Evolutionary conservation across 2,888 invertebrate species (phyloP).

Genomic region (Neria commutata): DNA sequence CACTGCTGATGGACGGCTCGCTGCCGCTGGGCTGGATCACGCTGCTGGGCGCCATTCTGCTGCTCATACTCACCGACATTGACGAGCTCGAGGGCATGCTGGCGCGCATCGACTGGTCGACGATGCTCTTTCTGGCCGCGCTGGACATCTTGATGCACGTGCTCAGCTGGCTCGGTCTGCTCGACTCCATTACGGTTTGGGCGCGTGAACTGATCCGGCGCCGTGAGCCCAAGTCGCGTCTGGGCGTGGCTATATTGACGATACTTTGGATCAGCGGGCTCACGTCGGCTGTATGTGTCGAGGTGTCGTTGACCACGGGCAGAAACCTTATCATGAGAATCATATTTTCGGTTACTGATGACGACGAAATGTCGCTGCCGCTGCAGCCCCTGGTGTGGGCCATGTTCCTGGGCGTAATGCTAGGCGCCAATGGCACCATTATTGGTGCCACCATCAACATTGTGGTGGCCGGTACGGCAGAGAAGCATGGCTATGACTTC

Average conservation of each 20-base stretch:
- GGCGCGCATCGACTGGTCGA: constrained; percentile 34
- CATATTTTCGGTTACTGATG: constrained; percentile 71
- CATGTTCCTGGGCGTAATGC: constrained; percentile 83
- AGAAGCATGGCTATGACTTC: constrained; percentile 85
- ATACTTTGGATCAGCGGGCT: constrained; percentile 81
- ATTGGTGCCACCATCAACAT: constrained; percentile 88
- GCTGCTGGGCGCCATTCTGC: constrained; percentile 26
- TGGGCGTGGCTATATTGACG: constrained; percentile 74
- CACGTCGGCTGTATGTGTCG: constrained; percentile 85
- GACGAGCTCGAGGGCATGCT: constrained; percentile 33
- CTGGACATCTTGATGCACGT: constrained; percentile 24
- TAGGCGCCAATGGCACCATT: constrained; percentile 89
- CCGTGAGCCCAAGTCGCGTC: constrained; percentile 68
- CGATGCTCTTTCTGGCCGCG: constrained; percentile 30
- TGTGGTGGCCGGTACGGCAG: constrained; percentile 86
- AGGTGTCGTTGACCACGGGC: constrained; percentile 86
- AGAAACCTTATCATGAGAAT: constrained; percentile 87
- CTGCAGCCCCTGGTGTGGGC: constrained; percentile 83
- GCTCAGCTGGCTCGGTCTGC: constrained; percentile 25
- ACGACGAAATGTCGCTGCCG: constrained; percentile 71
- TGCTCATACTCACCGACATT: constrained; percentile 26
- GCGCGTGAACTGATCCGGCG: constrained; percentile 69
- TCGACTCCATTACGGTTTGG: constrained; percentile 64
- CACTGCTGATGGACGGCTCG: no score
- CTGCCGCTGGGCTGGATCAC: constrained; percentile 33